Evolutionary conservation across 2,113 vertebrate genomes (phyloP), one percentile per base, ranked within the genome.

Genomic region (Chaenocephalus aceratus): DNA sequence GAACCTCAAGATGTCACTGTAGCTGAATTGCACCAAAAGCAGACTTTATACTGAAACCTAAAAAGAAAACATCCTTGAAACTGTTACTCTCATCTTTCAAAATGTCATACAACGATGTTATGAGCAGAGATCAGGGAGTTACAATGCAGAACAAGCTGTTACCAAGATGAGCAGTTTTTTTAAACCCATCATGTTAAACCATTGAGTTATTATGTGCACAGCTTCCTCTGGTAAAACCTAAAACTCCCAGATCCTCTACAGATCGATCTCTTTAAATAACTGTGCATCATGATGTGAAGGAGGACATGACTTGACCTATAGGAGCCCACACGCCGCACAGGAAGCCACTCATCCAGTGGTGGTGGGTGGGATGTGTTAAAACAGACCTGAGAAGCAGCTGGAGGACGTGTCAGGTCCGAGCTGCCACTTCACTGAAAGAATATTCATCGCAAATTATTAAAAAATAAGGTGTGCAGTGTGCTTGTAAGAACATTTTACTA

Each of bases 1-100:
- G 12, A 18, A 36, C 74, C 68, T 60, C 23, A 67, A 62, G 80
- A 62, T 61, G 80, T 72, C 56, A 1, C 48, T 73, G 41, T 57
- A 16, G n/a, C 21, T 45, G 6, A 52, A 49, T 26, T 23, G 3
- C 10, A 62, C 7, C 18, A 26, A 5, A 18, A 56, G 54, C 41
- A 48, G 46, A 15, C 54, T 57, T 10, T 36, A 14, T 11, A 5
- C 26, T 60, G 10, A 60, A 41, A 41, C 30, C n/a, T 53, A 6
- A 44, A 23, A 23, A 44, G 9, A 57, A 57, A 41, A 54, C 6
- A 30, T 54, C 21, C 4, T 3, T 16, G 8, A 48, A 63, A 63
- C 12, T 7, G 5, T 64, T 64, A 21, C 21, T 26, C 23, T 64
- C 12, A 48, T 26, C 23, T 64, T 21, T 46, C 21, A 6, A 12